Evolutionary conservation across 1,140 invertebrate genomes (phyloP).

Genomic region (Zeugodacus cucurbitae): DNA sequence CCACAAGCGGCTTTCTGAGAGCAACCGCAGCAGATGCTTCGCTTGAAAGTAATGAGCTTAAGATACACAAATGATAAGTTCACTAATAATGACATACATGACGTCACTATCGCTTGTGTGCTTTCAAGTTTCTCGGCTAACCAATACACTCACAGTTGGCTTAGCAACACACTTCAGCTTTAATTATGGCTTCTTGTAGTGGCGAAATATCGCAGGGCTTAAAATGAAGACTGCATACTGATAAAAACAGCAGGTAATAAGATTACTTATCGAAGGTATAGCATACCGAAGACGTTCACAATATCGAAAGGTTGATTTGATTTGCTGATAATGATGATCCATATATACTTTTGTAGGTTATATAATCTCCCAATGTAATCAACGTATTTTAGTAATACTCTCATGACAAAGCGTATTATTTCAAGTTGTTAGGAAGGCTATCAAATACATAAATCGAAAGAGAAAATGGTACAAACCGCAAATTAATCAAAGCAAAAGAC

Average conservation of each 20-base stretch:
- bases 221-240: neutral
- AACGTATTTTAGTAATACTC: too few relatives aligned
- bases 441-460: too few relatives aligned
- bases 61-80: neutral
- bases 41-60: neutral
- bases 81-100: neutral
- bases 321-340: too few relatives aligned
- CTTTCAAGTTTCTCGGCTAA: neutral
- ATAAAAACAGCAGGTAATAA: neutral
- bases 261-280: too few relatives aligned
- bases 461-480: too few relatives aligned
- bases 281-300: too few relatives aligned
- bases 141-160: neutral
- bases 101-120: neutral
- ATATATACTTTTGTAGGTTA: too few relatives aligned
- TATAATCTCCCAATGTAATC: too few relatives aligned
- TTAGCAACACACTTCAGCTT: neutral
- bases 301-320: too few relatives aligned
- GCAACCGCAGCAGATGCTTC: neutral
- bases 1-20: neutral
- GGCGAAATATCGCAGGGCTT: neutral
- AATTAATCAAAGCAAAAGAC: too few relatives aligned
- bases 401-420: too few relatives aligned
- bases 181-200: neutral
- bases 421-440: too few relatives aligned